Percentiles rank a stretch among this genome's conserved stretches.
These are phyloP conservation scores for Eumacrocentrus americanus DNA, from an alignment of 2,888 invertebrate genomes.

Conservation along the genomic window DNA sequence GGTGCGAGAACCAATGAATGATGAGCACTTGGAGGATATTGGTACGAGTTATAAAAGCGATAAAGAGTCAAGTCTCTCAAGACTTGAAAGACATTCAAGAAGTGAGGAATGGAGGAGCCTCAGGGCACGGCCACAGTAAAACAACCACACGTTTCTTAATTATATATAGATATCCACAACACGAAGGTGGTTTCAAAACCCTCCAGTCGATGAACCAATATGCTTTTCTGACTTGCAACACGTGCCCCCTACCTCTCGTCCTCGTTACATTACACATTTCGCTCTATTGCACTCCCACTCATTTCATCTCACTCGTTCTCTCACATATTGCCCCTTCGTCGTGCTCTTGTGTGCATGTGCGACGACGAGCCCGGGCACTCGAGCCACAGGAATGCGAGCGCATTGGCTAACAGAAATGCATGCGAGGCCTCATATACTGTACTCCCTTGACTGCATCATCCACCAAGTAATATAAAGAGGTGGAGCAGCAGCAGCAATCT, in stretches of 20 bases:
- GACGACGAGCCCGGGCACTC: slow-evolving; percentile 28
- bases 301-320: slow-evolving; percentile 11
- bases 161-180: too few species aligned
- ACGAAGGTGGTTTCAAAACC: slow-evolving; percentile 55
- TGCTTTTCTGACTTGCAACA: slow-evolving; percentile 57
- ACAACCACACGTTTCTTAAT: slow-evolving; percentile 54
- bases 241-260: slow-evolving; percentile 28
- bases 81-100: background rate
- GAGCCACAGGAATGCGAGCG: slow-evolving; percentile 57
- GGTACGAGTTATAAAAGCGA: slow-evolving; percentile 15
- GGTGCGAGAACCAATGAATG: background rate
- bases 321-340: slow-evolving; percentile 31
- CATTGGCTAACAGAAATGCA: slow-evolving; percentile 52
- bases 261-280: slow-evolving; percentile 22
- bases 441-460: background rate
- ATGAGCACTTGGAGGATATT: background rate
- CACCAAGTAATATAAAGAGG: too few species aligned
- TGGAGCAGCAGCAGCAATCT: too few species aligned
- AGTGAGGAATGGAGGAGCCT: background rate
- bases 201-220: slow-evolving; percentile 59
- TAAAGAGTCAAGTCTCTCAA: slow-evolving; percentile 12
- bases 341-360: slow-evolving; percentile 24
- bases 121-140: slow-evolving; percentile 25
- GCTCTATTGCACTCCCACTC: slow-evolving; percentile 31
- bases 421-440: background rate